Conservation (phyloP, 1,140 invertebrate species). For the fruit fly (Drosophila melanogaster) region Release_6_plus_ISO1_MT NT_033777.3:23272501-23273000, state of each 20-base stretch:
- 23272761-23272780: slow-evolving; percentile 16
- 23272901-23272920: slow-evolving; percentile 72
- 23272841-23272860: slow-evolving; percentile 19
- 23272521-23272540: not conserved
- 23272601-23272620: slow-evolving; percentile 34
- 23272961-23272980: slow-evolving; percentile 44
- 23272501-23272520: not conserved
- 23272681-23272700: slow-evolving; percentile 45
- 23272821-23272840: slow-evolving; percentile 74
- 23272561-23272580: not conserved
- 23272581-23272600: not conserved
- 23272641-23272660: slow-evolving; percentile 78
- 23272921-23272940: slow-evolving; percentile 73
- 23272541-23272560: slow-evolving; percentile 10
- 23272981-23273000: slow-evolving; percentile 75
- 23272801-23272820: slow-evolving; percentile 75
- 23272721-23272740: slow-evolving; percentile 14
- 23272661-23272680: slow-evolving; percentile 44
- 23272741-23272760: slow-evolving; percentile 41
- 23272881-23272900: slow-evolving; percentile 23
- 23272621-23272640: slow-evolving; percentile 76
- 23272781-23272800: slow-evolving; percentile 54
- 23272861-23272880: slow-evolving; percentile 7
- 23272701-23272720: not conserved
- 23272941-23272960: slow-evolving; percentile 40